These are phyloP conservation scores for Drosophila limbata DNA, from an alignment of 2,888 invertebrate genomes.

Conservation along the genomic window DNA sequence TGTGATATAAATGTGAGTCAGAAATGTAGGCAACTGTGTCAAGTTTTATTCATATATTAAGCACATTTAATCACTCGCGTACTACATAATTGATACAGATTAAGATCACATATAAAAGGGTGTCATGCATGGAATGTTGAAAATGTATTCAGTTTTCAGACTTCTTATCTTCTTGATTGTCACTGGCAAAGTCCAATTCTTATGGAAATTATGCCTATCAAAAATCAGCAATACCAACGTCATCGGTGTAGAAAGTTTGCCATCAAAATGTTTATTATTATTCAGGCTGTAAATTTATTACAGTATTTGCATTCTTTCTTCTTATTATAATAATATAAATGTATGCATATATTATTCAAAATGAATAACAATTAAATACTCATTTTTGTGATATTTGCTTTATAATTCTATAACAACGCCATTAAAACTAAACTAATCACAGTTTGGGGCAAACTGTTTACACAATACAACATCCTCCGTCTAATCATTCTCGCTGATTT, in stretches of 20 bases:
- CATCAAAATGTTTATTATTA: neutral
- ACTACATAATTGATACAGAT: neutral
- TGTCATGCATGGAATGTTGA: neutral
- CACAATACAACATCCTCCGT: no score
- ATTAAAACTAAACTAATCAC: slow-evolving; percentile 10
- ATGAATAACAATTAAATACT: slow-evolving; percentile 11
- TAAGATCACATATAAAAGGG: neutral
- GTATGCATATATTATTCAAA: slow-evolving; percentile 3
- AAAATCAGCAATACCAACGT: neutral
- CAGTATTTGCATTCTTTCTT: slow-evolving; percentile 1
- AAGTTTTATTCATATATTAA: neutral
- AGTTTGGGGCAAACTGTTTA: slow-evolving; percentile 1
- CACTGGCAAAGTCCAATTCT: slow-evolving; percentile 1
- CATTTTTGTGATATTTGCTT: slow-evolving; percentile 22
- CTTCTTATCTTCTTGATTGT: slow-evolving; percentile 1
- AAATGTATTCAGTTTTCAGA: neutral
- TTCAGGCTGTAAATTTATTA: neutral
- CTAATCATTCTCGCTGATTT: neutral
- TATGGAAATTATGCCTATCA: slow-evolving; percentile 7
- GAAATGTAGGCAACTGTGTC: neutral
- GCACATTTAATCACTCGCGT: neutral
- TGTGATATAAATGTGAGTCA: neutral
- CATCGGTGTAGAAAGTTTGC: slow-evolving; percentile 15
- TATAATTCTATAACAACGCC: slow-evolving; percentile 24
- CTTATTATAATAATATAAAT: neutral